Evolutionary conservation across 2,888 invertebrate genomes (phyloP).

Genomic region (Drosophila picticornis): DNA sequence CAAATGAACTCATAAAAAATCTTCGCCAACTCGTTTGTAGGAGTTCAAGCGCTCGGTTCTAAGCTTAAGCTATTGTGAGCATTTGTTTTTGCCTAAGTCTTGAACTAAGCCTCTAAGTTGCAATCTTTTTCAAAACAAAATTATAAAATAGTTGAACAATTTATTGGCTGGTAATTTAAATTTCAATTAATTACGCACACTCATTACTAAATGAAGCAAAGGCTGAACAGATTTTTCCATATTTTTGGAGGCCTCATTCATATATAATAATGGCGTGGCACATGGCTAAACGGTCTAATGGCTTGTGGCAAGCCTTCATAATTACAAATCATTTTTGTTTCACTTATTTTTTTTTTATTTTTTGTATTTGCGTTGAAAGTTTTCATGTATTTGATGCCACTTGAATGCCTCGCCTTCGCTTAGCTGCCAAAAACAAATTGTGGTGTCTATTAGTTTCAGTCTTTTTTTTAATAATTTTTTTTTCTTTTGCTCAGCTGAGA

Average conservation of each 20-base stretch:
- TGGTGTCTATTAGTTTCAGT: slow-evolving; percentile 16
- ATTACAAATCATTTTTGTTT: slow-evolving; percentile 58
- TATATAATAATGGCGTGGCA: slow-evolving; percentile 34
- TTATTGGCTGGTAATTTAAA: background rate
- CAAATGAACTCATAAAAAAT: slow-evolving; percentile 23
- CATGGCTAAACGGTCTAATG: slow-evolving; percentile 52
- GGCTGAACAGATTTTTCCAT: slow-evolving; percentile 34
- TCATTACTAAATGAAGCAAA: slow-evolving; percentile 19
- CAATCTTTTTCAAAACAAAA: background rate
- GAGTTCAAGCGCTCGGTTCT: slow-evolving; percentile 19
- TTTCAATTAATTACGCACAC: slow-evolving; percentile 17
- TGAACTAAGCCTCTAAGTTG: background rate
- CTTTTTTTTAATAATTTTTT: background rate
- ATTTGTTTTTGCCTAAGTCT: background rate
- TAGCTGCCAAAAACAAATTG: slow-evolving; percentile 50
- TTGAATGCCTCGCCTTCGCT: slow-evolving; percentile 53
- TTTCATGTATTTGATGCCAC: slow-evolving; percentile 49
- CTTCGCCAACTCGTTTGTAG: slow-evolving; percentile 7
- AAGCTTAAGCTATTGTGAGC: background rate
- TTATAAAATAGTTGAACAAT: background rate
- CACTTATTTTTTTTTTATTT: slow-evolving; percentile 10
- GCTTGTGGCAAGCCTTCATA: slow-evolving; percentile 58
- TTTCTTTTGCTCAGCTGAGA: slow-evolving; percentile 14
- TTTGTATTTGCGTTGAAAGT: slow-evolving; percentile 41
- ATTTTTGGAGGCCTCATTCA: slow-evolving; percentile 28